Evolutionary conservation across 2,888 invertebrate species (phyloP).

Genomic region (Desoria tigrina): DNA sequence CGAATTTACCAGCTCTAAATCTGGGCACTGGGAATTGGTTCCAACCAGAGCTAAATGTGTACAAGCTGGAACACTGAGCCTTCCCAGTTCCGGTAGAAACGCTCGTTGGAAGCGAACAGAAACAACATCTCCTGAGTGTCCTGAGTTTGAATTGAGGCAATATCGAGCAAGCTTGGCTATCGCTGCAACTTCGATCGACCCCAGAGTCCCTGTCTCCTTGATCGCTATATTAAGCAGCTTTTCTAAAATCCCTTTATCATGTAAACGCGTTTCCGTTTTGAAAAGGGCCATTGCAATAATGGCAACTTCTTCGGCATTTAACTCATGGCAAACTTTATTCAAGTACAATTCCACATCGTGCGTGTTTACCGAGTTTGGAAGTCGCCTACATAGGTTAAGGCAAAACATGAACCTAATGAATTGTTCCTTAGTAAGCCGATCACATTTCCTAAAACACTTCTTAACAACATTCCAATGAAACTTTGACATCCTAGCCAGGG

Average conservation of each 20-base stretch:
- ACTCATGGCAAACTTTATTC: constrained; percentile 60
- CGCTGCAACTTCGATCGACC: constrained; percentile 68
- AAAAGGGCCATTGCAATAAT: constrained; percentile 76
- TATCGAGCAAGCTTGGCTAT: constrained; percentile 56
- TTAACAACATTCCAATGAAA: constrained; percentile 63
- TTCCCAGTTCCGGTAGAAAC: constrained; percentile 62
- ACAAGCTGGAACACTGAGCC: constrained; percentile 66
- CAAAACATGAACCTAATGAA: constrained; percentile 70
- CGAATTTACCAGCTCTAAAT: constrained; percentile 59
- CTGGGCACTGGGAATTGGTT: constrained; percentile 60
- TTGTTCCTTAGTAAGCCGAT: constrained; percentile 65
- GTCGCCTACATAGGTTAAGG: constrained; percentile 64
- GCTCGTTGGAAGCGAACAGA: constrained; percentile 62
- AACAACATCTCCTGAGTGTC: constrained; percentile 53
- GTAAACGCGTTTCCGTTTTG: constrained; percentile 69
- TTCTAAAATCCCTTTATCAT: constrained; percentile 60
- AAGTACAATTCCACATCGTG: constrained; percentile 68
- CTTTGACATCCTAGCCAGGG: constrained; percentile 26
- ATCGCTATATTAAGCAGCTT: constrained; percentile 62
- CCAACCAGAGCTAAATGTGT: constrained; percentile 69
- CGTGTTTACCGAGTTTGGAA: constrained; percentile 61
- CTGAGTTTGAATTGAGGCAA: no score
- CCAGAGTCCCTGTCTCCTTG: constrained; percentile 61
- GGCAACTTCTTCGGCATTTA: constrained; percentile 69
- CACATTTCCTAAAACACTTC: constrained; percentile 63